phyloP scores from a whole-genome alignment of 2,888 invertebrate genomes.

The Macaria notata region DNA sequence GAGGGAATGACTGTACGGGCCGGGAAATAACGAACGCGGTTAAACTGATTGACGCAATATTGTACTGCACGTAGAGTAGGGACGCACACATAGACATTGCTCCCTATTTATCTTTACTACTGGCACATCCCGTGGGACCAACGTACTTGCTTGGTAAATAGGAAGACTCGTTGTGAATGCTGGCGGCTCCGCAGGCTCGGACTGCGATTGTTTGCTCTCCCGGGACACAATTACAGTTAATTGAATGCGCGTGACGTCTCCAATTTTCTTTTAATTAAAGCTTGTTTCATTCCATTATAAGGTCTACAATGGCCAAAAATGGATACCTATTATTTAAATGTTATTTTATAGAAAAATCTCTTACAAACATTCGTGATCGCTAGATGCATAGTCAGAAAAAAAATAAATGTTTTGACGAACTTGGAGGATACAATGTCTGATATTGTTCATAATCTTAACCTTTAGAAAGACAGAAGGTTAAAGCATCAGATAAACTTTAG shows the following conservation, averaged over 20 bases:
- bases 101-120: slow-evolving; percentile 75
- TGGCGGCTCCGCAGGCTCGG: slow-evolving; percentile 46
- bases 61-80: slow-evolving; percentile 55
- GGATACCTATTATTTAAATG: no score
- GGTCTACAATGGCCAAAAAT: background rate
- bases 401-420: background rate
- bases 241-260: slow-evolving; percentile 41
- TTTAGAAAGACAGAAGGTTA: slow-evolving; percentile 6
- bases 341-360: no score
- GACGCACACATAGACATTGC: slow-evolving; percentile 60
- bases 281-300: background rate
- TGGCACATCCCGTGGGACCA: slow-evolving; percentile 74
- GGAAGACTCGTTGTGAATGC: slow-evolving; percentile 70
- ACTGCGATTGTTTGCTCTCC: slow-evolving; percentile 52
- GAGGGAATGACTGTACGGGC: slow-evolving; percentile 64
- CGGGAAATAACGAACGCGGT: slow-evolving; percentile 65
- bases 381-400: no score
- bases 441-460: background rate
- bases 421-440: background rate
- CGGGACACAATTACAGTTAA: slow-evolving; percentile 53
- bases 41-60: slow-evolving; percentile 74
- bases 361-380: no score
- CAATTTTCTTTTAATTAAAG: slow-evolving; percentile 2
- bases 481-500: background rate
- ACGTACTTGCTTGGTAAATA: slow-evolving; percentile 64